Evolutionary conservation across 2,888 invertebrate genomes (phyloP).

Genomic region (Xanthia togata): DNA sequence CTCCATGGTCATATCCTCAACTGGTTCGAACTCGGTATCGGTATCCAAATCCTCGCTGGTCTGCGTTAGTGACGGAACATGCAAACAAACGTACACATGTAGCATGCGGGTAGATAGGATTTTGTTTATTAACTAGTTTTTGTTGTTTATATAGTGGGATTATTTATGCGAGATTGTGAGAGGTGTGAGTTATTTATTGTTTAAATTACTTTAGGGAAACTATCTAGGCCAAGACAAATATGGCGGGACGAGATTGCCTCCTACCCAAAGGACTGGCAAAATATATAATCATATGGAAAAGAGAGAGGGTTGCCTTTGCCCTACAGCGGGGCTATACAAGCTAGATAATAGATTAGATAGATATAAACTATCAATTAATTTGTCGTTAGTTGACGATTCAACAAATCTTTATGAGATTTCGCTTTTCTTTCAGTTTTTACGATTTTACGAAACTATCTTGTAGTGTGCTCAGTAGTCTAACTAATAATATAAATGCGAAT

Average conservation of each 20-base stretch:
- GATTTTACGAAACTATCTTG: neutral
- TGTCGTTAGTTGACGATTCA: neutral
- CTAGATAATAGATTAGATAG: neutral
- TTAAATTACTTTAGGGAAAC: neutral
- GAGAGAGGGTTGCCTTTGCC: neutral
- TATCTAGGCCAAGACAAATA: neutral
- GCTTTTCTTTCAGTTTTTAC: neutral
- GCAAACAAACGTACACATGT: constrained; percentile 66
- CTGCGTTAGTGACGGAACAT: constrained; percentile 80
- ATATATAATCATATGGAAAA: neutral
- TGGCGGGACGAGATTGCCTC: neutral
- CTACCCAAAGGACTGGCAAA: neutral
- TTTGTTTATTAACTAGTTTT: constrained; percentile 18
- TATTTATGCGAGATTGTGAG: neutral
- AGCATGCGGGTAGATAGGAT: constrained; percentile 65
- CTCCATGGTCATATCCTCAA: constrained; percentile 92
- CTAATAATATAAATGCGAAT: too few species aligned
- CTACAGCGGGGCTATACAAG: neutral
- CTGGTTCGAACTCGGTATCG: constrained; percentile 93
- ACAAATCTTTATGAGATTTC: neutral
- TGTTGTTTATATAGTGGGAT: neutral
- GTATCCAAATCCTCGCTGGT: constrained; percentile 93
- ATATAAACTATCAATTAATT: neutral
- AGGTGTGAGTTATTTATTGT: neutral
- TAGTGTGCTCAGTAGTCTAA: neutral